These are phyloP conservation scores for Zophobas atratus DNA, from an alignment of 1,140 invertebrate species.

Conservation along the genomic window DNA sequence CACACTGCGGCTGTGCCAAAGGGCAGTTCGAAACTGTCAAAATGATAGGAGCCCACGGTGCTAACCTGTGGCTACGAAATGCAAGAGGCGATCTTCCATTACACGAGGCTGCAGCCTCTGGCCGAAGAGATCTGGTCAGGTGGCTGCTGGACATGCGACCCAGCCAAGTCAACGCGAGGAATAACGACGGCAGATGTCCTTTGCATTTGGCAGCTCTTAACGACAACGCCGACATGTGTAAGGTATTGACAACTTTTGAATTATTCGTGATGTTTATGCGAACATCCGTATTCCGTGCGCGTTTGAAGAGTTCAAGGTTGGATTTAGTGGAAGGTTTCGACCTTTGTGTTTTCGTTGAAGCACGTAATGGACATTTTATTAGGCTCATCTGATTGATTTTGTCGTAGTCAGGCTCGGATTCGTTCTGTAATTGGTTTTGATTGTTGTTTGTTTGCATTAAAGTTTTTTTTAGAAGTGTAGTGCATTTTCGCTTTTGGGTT, in stretches of 20 bases:
- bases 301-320: conserved; percentile 39
- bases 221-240: conserved; percentile 95
- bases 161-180: conserved; percentile 89
- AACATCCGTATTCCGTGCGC: conserved; percentile 3
- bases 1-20: conserved; percentile 93
- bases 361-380: conserved; percentile 10
- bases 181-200: conserved; percentile 93
- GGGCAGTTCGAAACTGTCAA: conserved; percentile 91
- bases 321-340: conserved; percentile 9
- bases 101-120: conserved; percentile 95
- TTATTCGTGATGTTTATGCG: neutral
- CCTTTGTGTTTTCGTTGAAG: conserved; percentile 17
- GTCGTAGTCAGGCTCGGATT: neutral
- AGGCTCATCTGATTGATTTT: conserved; percentile 14
- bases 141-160: conserved; percentile 90
- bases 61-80: conserved; percentile 94
- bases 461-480: too few relatives aligned
- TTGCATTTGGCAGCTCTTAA: conserved; percentile 95
- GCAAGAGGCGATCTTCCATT: conserved; percentile 91
- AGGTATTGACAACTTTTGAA: conserved; percentile 68
- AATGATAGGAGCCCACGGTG: conserved; percentile 83
- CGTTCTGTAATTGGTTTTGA: too few relatives aligned
- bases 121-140: conserved; percentile 87
- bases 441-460: too few relatives aligned
- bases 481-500: too few relatives aligned